Evolutionary conservation across 92 coral and sea anemone species (phyloP), one percentile per base, ranked within the genome.

Genomic region (Porites lobata): DNA sequence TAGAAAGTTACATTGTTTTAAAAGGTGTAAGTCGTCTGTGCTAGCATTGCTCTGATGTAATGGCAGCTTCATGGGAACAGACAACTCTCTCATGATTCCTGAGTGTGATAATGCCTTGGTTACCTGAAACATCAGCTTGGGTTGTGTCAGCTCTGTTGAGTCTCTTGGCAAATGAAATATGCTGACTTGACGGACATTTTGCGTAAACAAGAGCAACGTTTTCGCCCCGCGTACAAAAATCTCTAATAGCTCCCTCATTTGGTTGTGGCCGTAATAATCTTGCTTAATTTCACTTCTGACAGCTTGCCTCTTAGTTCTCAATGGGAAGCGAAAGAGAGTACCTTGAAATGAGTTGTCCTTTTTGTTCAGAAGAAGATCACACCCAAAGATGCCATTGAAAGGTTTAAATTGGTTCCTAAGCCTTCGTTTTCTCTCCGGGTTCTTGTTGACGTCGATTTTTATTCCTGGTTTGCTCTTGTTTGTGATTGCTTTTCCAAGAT

Each of bases 261-360:
- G 87, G 22, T 51, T 56, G 47, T 50, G 69, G 71, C 91, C 94
- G 65, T 96, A 96, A 72, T 86, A 89, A 26, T 89, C 89, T 8
- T 92, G 79, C 72, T 93, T 94, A 62, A 96, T 94, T 81, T 89
- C 93, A 71, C 99, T 96, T 62, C 65, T 88, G 26, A 52, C 13
- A 8, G 96, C 96, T 83, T 96, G 98, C 76, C 18, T 80, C 76
- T 67, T 84, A 11, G 96, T 96, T 76, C 99, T 83, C 47, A 96
- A 83, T 26, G 99, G 98, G 70, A 96, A 94, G 11, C 99, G 95
- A 53, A 96, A 96, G 21, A 96, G 86, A 1, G 99, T 96, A 43
- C 99, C 99, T 56, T 87, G 69, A 85, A 82, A 94, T 1, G 90
- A 77, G 78, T 78, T 82, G 79, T 87, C 88, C 7, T 83, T 53